Conservation (phyloP, 2,113 vertebrate genomes). For the Carlito syrichta region DNA sequence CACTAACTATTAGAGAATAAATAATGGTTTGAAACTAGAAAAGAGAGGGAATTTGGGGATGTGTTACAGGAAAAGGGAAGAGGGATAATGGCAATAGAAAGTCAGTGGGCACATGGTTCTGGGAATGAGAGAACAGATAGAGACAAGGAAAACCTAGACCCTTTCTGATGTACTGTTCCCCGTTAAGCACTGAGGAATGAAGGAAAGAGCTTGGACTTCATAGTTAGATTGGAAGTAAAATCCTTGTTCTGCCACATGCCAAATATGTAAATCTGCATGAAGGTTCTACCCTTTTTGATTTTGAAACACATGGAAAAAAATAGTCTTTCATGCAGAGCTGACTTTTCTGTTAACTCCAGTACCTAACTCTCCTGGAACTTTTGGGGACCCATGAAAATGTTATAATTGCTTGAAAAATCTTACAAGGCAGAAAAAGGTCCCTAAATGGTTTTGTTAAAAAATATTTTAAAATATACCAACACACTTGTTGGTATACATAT, state of each 20-base stretch:
- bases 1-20: neutral
- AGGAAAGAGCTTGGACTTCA: neutral
- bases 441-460: neutral
- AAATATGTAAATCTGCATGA: neutral
- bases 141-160: fast-evolving
- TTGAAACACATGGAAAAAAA: neutral
- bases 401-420: neutral
- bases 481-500: neutral
- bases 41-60: neutral
- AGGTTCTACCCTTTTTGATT: neutral
- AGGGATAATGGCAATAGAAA: neutral
- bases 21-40: neutral
- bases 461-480: neutral
- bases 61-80: neutral
- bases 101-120: neutral
- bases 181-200: neutral
- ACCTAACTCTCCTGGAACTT: neutral
- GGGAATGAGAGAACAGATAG: fast-evolving
- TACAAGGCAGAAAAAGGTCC: neutral
- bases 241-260: neutral
- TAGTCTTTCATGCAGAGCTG: fast-evolving
- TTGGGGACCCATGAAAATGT: neutral
- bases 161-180: fast-evolving
- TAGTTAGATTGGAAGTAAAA: neutral
- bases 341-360: neutral